Conservation (phyloP, 92 coral and sea anemone species). For the Meandrina meandrites region DNA sequence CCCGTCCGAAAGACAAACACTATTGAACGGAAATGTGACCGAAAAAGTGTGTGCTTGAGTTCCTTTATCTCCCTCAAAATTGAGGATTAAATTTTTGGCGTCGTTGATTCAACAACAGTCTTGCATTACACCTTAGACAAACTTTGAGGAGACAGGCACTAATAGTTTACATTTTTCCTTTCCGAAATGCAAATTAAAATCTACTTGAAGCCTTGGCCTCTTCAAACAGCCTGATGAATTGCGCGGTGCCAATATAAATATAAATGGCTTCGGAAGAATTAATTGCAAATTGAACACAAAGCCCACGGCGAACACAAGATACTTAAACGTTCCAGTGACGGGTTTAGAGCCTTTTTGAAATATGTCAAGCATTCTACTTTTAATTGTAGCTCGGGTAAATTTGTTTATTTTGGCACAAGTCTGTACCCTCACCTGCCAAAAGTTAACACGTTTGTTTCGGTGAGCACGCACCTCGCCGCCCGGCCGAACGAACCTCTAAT, state of each 20-base stretch:
- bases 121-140: constrained; percentile 83
- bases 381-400: constrained; percentile 68
- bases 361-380: constrained; percentile 72
- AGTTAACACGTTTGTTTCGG: constrained; percentile 5
- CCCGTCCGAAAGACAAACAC: constrained; percentile 46
- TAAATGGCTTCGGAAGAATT: constrained; percentile 67
- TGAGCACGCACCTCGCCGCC: too few species aligned
- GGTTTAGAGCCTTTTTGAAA: constrained; percentile 63
- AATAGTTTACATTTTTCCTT: constrained; percentile 94
- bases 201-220: constrained; percentile 72
- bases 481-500: constrained; percentile 66
- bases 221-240: constrained; percentile 80
- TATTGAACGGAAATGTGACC: constrained; percentile 72
- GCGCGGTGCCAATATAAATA: constrained; percentile 72
- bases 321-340: constrained; percentile 45
- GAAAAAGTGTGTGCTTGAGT: constrained; percentile 49
- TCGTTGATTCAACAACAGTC: constrained; percentile 85
- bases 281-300: constrained; percentile 84
- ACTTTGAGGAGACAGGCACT: constrained; percentile 78
- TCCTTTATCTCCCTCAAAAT: constrained; percentile 67
- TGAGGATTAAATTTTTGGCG: constrained; percentile 89
- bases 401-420: constrained; percentile 70
- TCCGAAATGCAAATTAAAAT: constrained; percentile 93
- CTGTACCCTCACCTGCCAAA: constrained; percentile 61
- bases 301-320: constrained; percentile 57